Conservation (phyloP, 92 coral and sea anemone genomes). For the Porites evermanni region DNA sequence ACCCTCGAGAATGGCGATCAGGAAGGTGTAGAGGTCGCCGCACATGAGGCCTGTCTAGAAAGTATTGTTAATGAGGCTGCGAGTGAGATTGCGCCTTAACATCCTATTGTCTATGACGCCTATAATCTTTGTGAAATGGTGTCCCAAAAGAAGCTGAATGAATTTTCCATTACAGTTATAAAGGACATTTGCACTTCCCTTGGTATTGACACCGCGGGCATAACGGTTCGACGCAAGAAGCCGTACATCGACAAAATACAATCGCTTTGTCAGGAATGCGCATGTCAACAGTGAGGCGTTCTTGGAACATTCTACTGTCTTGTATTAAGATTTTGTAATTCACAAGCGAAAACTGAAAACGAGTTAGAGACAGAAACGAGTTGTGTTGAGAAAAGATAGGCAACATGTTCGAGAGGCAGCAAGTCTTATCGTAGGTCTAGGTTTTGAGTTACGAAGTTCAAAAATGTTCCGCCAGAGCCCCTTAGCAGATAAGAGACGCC, state of each 20-base stretch:
- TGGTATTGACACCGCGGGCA: conserved; percentile 20
- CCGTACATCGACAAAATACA: conserved; percentile 46
- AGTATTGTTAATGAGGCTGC: conserved; percentile 31
- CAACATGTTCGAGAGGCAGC: conserved; percentile 8
- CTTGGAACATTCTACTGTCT: not conserved
- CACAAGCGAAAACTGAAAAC: not conserved
- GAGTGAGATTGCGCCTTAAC: conserved; percentile 40
- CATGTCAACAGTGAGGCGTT: conserved; percentile 15
- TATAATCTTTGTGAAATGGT: too few relatives aligned
- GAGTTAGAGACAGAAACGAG: conserved; percentile 13
- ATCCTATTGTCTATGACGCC: conserved; percentile 44
- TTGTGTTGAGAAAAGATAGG: conserved; percentile 1
- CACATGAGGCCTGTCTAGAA: not conserved
- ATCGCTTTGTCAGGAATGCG: conserved; percentile 54
- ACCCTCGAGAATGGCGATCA: not conserved
- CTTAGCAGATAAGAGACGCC: conserved; percentile 9
- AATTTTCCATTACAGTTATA: conserved; percentile 42
- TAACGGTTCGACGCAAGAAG: conserved; percentile 43
- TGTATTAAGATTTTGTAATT: too few relatives aligned
- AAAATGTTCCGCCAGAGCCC: conserved; percentile 3
- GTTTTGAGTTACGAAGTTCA: not conserved
- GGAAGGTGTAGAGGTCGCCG: conserved; percentile 37
- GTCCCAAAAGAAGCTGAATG: conserved; percentile 22
- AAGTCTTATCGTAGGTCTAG: conserved; percentile 1
- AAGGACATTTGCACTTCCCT: conserved; percentile 48